Evolutionary conservation across 2,888 invertebrate genomes (phyloP), one percentile per base, ranked within the genome.

Genomic region (Acleris cristana): DNA sequence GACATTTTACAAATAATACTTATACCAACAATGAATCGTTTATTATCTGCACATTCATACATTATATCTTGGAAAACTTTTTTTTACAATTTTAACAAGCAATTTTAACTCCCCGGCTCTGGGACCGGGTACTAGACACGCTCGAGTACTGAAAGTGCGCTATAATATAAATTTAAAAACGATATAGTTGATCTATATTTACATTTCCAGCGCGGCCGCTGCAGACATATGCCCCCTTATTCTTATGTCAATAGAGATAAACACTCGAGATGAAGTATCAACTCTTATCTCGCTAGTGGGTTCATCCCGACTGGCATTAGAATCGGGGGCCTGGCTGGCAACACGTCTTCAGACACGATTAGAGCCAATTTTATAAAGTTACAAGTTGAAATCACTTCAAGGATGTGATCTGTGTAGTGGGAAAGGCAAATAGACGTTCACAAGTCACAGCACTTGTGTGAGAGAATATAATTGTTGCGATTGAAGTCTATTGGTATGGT

Each of bases 181-280:
- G 78, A 85, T 85, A 84, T 85, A 88, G 79, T 89, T 88, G 82
- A 88, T 89, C 83, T 88, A 88, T 88, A 86, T 87, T 85, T 87
- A 90, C 88, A 90, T 73, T 74, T 74, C 70, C 80, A 82, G 81
- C 78, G 79, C 78, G 78, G 79, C 79, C 83, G 78, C 70, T 63
- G 64, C 71, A 40, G 40, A 40, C 40, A 40, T 4, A 4, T 40
- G 40, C 40, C 14, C 30, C 40, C 40, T 40, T 40, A 40, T 40
- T 40, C 40, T 40, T 1, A 14, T 14, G 14, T 14, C 40, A 40
- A 40, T 40, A 40, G 34, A 34, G 34, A 34, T 4, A 14, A 10
- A 10, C 34, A 14, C 14, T 40, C 14, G 14, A 3, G 14, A 40
- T 14, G 40, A 40, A 40, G 10, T 8, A 40, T 40, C 40, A 40